These are phyloP conservation scores for Nylanderia fulva DNA, from an alignment of 1,140 invertebrate genomes.

Conservation along the genomic window DNA sequence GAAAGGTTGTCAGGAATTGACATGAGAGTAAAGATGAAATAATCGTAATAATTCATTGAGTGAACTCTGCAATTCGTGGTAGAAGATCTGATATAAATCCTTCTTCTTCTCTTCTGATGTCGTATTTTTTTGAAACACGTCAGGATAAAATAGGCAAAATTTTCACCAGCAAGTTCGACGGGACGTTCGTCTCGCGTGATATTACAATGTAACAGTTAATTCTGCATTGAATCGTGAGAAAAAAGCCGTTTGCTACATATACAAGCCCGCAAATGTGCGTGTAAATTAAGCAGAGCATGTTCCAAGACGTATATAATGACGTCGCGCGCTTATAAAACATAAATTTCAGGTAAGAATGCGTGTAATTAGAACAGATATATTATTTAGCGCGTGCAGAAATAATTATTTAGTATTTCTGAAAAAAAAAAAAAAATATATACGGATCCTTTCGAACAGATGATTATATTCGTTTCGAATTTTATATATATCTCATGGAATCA, in stretches of 20 bases:
- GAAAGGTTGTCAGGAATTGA: too few relatives aligned
- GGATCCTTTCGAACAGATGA: not conserved
- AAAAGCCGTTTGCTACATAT: conserved; percentile 28
- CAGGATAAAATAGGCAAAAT: too few relatives aligned
- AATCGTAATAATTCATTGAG: not conserved
- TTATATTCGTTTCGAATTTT: not conserved
- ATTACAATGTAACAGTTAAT: conserved; percentile 20
- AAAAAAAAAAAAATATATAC: not conserved
- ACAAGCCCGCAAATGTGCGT: conserved; percentile 41
- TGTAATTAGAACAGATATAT: not conserved
- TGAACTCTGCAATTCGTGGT: not conserved
- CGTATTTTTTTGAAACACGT: too few relatives aligned
- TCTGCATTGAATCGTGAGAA: conserved; percentile 19
- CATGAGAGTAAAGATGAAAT: not conserved
- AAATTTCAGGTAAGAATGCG: conserved; percentile 13
- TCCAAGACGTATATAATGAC: not conserved
- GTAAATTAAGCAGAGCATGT: conserved; percentile 34
- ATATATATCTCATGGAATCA: not conserved
- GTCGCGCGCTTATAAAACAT: not conserved
- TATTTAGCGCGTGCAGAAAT: conserved; percentile 10
- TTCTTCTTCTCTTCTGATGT: too few relatives aligned
- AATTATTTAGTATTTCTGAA: conserved; percentile 7
- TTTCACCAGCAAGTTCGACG: conserved; percentile 22
- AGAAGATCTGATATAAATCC: not conserved
- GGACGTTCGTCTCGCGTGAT: conserved; percentile 36